A percentile compares a stretch with the other conserved stretches of the same genome.
Conservation (phyloP, 2,113 vertebrate species). For the Pseudopipra pipra region DNA sequence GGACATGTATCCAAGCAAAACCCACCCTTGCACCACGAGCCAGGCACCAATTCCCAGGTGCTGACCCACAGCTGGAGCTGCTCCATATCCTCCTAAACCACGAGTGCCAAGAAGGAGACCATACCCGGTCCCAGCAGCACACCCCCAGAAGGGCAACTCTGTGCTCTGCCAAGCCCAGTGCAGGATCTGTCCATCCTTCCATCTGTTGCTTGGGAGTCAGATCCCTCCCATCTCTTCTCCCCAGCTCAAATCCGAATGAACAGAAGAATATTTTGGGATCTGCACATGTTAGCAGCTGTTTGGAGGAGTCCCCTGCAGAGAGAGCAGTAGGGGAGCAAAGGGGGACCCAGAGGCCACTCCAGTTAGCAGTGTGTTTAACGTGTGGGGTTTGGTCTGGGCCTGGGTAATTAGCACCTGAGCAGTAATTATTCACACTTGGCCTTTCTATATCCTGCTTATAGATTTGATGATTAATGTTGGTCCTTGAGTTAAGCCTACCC, state of each 20-base stretch:
- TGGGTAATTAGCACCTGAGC: slow-evolving; percentile 36
- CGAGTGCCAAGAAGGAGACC: background rate
- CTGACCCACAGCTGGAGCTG: background rate
- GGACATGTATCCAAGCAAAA: background rate
- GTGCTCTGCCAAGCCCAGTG: background rate
- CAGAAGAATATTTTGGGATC: background rate
- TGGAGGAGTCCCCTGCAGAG: background rate
- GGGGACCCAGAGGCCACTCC: background rate
- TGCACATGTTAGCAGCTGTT: background rate
- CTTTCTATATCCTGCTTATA: slow-evolving; percentile 12
- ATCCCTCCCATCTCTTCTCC: background rate
- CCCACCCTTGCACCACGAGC: background rate
- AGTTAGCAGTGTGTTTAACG: rapidly evolving
- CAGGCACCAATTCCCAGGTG: background rate
- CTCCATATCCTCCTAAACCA: background rate
- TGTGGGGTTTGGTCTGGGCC: background rate
- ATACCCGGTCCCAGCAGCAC: background rate
- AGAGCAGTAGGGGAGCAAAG: background rate
- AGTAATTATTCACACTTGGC: slow-evolving; percentile 43
- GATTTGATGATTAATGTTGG: background rate
- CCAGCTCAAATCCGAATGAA: rapidly evolving
- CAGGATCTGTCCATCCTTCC: background rate
- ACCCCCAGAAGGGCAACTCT: background rate
- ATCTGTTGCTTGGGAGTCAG: background rate
- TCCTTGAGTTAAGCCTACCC: background rate